These are phyloP conservation scores for Stramonita haemastoma DNA, from an alignment of 2,888 invertebrate species.

Conservation along the genomic window DNA sequence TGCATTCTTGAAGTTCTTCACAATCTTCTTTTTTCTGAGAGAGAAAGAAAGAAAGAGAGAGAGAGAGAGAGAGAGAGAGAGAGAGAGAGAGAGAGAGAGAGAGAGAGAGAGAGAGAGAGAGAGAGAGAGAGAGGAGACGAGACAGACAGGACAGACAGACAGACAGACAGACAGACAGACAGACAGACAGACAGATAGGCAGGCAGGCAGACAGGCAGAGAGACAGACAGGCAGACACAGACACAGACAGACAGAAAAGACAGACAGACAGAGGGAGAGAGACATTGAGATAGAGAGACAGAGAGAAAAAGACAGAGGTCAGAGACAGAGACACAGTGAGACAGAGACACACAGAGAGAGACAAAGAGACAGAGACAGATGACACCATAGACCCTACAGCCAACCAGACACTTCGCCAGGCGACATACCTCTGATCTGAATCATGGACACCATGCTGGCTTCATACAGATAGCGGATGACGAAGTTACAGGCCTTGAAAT, in stretches of 20 bases:
- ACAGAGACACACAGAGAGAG: background rate
- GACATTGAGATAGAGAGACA: too few relatives aligned
- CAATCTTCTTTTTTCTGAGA: too few relatives aligned
- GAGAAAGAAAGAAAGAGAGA: background rate
- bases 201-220: too few relatives aligned
- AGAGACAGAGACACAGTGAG: background rate
- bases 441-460: slow-evolving; percentile 40
- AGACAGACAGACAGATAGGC: too few relatives aligned
- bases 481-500: slow-evolving; percentile 39
- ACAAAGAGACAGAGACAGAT: background rate
- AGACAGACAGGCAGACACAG: too few relatives aligned
- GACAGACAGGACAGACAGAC: too few relatives aligned
- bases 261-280: too few relatives aligned
- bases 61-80: background rate
- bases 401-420: too few relatives aligned
- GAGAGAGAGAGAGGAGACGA: background rate
- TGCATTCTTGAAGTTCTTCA: too few relatives aligned
- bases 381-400: too few relatives aligned
- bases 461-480: slow-evolving; percentile 40
- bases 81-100: background rate
- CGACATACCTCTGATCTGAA: slow-evolving; percentile 33
- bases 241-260: too few relatives aligned
- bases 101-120: background rate
- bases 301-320: background rate
- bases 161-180: too few relatives aligned